Evolutionary conservation across 2,888 invertebrate genomes (phyloP).

Genomic region (Schrankia costaestrigalis): DNA sequence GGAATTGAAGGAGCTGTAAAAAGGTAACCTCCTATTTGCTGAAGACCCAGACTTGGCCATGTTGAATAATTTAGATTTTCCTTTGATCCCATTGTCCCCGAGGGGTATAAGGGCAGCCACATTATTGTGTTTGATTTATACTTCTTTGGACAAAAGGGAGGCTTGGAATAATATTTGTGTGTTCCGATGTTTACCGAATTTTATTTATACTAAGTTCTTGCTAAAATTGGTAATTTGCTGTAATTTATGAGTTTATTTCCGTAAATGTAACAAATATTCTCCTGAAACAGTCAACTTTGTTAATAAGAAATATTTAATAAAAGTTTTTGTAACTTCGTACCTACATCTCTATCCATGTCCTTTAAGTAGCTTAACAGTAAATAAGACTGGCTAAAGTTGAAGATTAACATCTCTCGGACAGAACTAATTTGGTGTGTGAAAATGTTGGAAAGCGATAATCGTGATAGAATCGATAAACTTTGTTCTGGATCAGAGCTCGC

Average conservation of each 20-base stretch:
- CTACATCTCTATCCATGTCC: conserved; percentile 1
- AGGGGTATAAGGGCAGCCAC: conserved; percentile 34
- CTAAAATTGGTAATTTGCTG: conserved; percentile 1
- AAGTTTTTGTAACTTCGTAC: conserved; percentile 1
- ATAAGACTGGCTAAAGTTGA: conserved; percentile 13
- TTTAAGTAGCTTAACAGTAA: conserved; percentile 7
- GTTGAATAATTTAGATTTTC: conserved; percentile 45
- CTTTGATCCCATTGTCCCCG: conserved; percentile 44
- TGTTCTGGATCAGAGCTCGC: conserved; percentile 58
- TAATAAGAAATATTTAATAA: too few species aligned
- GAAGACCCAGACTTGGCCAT: conserved; percentile 37
- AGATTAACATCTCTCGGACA: conserved; percentile 21
- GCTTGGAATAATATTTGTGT: conserved; percentile 23
- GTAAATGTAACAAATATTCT: too few species aligned
- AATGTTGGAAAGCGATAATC: conserved; percentile 57
- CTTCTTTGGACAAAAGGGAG: conserved; percentile 18
- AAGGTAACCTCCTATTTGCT: conserved; percentile 41
- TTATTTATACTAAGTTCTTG: conserved; percentile 5
- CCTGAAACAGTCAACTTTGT: too few species aligned
- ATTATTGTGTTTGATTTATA: conserved; percentile 37
- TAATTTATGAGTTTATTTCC: too few species aligned
- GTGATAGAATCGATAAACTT: conserved; percentile 71
- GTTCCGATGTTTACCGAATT: conserved; percentile 13
- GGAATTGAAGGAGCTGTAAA: conserved; percentile 38
- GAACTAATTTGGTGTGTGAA: conserved; percentile 35